Base-by-base conservation (phyloP, 2,888 invertebrate species). In the Mythimna vitellina region DNA sequence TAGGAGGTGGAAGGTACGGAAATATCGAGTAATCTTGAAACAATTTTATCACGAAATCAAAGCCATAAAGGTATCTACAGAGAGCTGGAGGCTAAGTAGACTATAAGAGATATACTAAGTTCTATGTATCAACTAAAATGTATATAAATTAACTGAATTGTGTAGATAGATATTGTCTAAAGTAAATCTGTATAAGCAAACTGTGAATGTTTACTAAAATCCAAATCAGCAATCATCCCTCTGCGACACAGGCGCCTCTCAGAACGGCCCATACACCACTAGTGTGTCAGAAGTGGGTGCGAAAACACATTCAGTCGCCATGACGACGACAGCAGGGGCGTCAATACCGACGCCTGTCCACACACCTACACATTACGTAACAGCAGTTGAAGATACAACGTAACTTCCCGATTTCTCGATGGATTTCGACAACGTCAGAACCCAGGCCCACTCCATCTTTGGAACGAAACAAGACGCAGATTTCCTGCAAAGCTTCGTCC, bases 401-500 rank as follows among this genome's bases (percentile, higher is more conserved):
- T 65, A 38, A 71, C 61, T 49, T 65, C 58, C 53, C 62, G 22
- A 8, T 22, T 56, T 46, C 72, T 63, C 64, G 38, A 93, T 93
- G 90, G 93, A 93, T 76, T 89, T 92, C 76, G 95, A 95, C 64
- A 93, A 91, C 76, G 96, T 94, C 25, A 94, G 94, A 88, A 95
- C 95, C 35, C 96, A 96, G 83, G 95, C 96, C 54, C 96, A 96
- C 63, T 97, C 97, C 75, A 97, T 97, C 65, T 93, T 98, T n/a
- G 97, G 97, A 68, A 96, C 97, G 46, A 97, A 97, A 61, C 97
- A 97, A 88, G 97, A 98, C 83, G 97, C 97, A 20, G 98, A 98
- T 89, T 97, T 98, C 85, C 91, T 98, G 25, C 98, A 98, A 93
- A 98, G 98, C 90, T 98, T 98, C 90, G 97, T 98, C 22, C 96